phyloP scores from a whole-genome alignment of 2,888 invertebrate species.

The Drosophila ustulata region DNA sequence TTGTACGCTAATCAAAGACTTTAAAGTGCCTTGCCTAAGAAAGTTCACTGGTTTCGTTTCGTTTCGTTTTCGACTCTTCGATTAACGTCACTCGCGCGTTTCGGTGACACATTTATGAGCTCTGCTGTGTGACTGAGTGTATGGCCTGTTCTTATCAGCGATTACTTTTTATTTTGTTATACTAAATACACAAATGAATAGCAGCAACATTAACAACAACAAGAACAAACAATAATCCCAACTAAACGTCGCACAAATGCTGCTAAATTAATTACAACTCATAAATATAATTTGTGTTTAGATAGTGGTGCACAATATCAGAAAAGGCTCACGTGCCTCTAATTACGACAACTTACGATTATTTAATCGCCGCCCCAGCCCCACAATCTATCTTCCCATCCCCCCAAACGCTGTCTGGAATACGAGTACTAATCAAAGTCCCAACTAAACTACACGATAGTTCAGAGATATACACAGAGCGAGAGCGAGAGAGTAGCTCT shows the following conservation, averaged over 20 bases:
- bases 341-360: constrained; percentile 59
- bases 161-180: not conserved
- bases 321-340: constrained; percentile 66
- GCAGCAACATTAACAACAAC: not conserved
- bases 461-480: not conserved
- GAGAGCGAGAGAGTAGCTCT: not conserved
- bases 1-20: constrained; percentile 13
- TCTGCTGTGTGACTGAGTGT: constrained; percentile 17
- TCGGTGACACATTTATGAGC: constrained; percentile 72
- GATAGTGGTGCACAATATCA: constrained; percentile 29
- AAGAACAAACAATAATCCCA: constrained; percentile 34
- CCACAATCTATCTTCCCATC: not conserved
- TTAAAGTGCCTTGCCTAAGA: constrained; percentile 12
- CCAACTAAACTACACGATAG: constrained; percentile 3
- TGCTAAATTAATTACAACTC: constrained; percentile 52
- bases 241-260: constrained; percentile 29
- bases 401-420: not conserved
- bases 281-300: constrained; percentile 55
- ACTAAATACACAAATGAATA: constrained; percentile 9
- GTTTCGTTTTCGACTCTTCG: constrained; percentile 29
- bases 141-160: constrained; percentile 58
- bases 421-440: not conserved
- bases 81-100: constrained; percentile 49
- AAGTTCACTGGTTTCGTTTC: constrained; percentile 8
- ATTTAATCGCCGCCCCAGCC: constrained; percentile 32